Percentiles rank a stretch among this genome's conserved stretches.
Conservation (phyloP, 92 coral and sea anemone species). For the Heliopora coerulea region DNA sequence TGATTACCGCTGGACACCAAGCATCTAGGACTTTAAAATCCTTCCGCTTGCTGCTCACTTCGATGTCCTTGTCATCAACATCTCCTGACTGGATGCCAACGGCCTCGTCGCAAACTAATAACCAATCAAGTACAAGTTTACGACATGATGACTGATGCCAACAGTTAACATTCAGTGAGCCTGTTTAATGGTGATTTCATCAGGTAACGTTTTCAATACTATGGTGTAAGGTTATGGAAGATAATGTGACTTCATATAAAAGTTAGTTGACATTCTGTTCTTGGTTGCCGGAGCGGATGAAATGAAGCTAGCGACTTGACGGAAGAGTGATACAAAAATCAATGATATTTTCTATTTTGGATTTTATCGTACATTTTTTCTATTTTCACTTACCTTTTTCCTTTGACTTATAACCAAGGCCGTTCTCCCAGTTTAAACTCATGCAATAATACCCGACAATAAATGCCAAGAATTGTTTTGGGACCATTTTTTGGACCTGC, state of each 20-base stretch:
- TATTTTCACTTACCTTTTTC: constrained; percentile 6
- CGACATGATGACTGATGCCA: neutral
- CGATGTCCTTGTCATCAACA: constrained; percentile 78
- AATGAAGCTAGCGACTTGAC: neutral
- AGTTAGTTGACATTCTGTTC: no score
- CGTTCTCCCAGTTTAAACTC: constrained; percentile 3
- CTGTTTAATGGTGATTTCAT: neutral
- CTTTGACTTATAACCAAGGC: neutral
- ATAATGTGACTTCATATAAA: no score
- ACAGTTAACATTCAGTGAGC: neutral
- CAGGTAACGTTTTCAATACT: no score
- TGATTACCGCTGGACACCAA: constrained; percentile 87
- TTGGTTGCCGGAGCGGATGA: neutral
- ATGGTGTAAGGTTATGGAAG: no score
- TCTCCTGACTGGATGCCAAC: constrained; percentile 97
- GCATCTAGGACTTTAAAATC: constrained; percentile 85
- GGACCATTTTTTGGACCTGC: constrained; percentile 11
- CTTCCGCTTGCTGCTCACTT: constrained; percentile 76
- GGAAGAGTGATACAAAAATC: neutral
- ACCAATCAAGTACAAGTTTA: neutral
- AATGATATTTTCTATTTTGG: neutral
- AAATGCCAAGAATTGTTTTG: constrained; percentile 14
- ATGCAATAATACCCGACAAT: constrained; percentile 26
- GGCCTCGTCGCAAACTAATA: constrained; percentile 82
- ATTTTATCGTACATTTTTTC: neutral